Evolutionary conservation across 2,113 vertebrate genomes (phyloP), one percentile per base, ranked within the genome.

Genomic region (Vanacampus margaritifer): DNA sequence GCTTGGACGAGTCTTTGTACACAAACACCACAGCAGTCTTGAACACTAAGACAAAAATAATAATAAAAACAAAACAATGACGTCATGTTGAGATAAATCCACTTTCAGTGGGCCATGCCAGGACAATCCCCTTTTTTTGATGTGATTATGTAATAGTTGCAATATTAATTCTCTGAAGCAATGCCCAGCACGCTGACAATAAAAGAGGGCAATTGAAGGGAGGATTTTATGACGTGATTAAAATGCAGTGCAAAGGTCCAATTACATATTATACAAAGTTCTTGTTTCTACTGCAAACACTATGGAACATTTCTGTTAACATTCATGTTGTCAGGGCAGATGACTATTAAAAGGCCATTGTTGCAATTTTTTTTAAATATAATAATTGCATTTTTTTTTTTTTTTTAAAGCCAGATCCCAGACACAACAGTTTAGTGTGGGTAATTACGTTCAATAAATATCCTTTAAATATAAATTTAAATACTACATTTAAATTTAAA

Each of bases 11-110:
- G 68, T 96, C 94, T 85, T 96, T 98, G 86, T 95, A 96, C 6
- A 99, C 95, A 76, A 99, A 95, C 54, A 99, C 96, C 72, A 99
- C 94, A 0, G 95, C 96, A 8, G 95, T 97, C 93, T 95, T 98
- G 91, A 99, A 99, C 72, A 98, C 97, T 99, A 50, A 68, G 7
- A 12, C 28, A 62, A 14, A 17, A 16, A 71, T 11, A n/a, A 26
- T 45, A 16, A 64, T 36, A 46, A 26, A 48, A 28, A 37, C 41
- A 23, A 39, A 39, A 36, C 13, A 57, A 81, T 71, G 12, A 11
- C 23, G 79, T 45, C 56, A 35, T 36, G 28, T 36, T 10, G 17
- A 9, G 7, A 35, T 59, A 28, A 62, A 68, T 13, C 41, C 50
- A 62, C 21, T 73, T 68, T 32, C 50, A 67, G 62, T 67, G 51